Evolutionary conservation across 1,140 invertebrate species (phyloP).

Genomic region (Pomacea maculata): DNA sequence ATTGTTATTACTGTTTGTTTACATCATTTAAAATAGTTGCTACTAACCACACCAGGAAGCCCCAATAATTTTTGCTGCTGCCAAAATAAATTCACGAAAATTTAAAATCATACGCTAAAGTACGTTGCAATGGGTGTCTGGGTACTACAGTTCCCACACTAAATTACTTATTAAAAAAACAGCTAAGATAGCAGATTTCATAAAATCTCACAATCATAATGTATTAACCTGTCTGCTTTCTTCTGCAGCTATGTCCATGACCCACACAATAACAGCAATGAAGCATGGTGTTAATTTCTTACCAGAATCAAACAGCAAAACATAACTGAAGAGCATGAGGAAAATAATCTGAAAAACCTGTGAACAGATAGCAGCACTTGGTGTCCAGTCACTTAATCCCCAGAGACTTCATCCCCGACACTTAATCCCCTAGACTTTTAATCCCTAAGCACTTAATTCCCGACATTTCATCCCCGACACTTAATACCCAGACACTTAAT

Average conservation of each 20-base stretch:
- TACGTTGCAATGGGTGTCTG: not conserved
- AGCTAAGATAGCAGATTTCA: not conserved
- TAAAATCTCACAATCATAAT: not conserved
- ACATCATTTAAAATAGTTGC: too few relatives aligned
- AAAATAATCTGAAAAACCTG: conserved; percentile 63
- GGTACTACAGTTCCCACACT: not conserved
- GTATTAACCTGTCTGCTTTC: conserved; percentile 61
- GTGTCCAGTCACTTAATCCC: too few relatives aligned
- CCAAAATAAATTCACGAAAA: not conserved
- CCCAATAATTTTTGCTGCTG: too few relatives aligned
- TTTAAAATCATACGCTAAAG: not conserved
- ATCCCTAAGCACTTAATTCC: too few relatives aligned
- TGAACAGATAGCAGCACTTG: conserved; percentile 20
- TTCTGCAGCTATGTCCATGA: conserved; percentile 62
- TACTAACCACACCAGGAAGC: not conserved
- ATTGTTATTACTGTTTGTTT: too few relatives aligned
- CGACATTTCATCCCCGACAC: too few relatives aligned
- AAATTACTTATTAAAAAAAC: not conserved
- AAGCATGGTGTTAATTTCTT: conserved; percentile 47
- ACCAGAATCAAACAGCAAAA: conserved; percentile 62
- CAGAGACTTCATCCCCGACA: too few relatives aligned
- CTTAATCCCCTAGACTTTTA: too few relatives aligned
- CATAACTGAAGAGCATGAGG: conserved; percentile 63
- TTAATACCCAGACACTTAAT: too few relatives aligned
- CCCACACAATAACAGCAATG: conserved; percentile 63